A percentile compares a stretch with the other conserved stretches of the same genome.
Evolutionary conservation across 2,888 invertebrate species (phyloP).

Genomic region (Stratiomys singularior): DNA sequence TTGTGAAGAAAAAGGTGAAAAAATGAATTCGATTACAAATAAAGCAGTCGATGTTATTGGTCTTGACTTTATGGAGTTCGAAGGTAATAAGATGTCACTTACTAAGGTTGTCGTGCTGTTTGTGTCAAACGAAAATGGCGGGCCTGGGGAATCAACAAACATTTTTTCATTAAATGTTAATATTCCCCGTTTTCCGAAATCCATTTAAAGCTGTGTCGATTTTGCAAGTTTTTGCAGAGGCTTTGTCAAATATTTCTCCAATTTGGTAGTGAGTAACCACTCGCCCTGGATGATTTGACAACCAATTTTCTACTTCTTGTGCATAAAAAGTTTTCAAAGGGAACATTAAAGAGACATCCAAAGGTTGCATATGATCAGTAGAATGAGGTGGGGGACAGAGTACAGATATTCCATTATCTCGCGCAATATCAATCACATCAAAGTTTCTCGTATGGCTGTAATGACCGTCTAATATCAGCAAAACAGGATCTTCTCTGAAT

Average conservation of each 20-base stretch:
- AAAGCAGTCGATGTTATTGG: too few species aligned
- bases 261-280: neutral
- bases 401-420: too few species aligned
- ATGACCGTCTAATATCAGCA: conserved; percentile 56
- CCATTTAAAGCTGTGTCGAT: neutral
- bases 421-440: too few species aligned
- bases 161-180: too few species aligned
- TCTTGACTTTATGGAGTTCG: too few species aligned
- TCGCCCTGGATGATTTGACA: neutral
- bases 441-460: conserved; percentile 55
- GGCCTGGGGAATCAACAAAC: too few species aligned
- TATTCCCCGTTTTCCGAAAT: too few species aligned
- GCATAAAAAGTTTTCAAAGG: neutral
- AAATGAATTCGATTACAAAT: too few species aligned
- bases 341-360: neutral
- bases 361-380: neutral
- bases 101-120: too few species aligned
- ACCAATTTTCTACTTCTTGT: neutral
- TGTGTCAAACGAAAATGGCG: too few species aligned
- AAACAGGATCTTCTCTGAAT: conserved; percentile 52
- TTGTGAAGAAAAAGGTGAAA: too few species aligned
- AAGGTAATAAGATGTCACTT: too few species aligned
- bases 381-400: conserved; percentile 51
- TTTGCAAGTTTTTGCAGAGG: neutral
- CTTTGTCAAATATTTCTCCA: neutral